Evolutionary conservation across 2,888 invertebrate species (phyloP).

Genomic region (Meiosimyza platycephala): DNA sequence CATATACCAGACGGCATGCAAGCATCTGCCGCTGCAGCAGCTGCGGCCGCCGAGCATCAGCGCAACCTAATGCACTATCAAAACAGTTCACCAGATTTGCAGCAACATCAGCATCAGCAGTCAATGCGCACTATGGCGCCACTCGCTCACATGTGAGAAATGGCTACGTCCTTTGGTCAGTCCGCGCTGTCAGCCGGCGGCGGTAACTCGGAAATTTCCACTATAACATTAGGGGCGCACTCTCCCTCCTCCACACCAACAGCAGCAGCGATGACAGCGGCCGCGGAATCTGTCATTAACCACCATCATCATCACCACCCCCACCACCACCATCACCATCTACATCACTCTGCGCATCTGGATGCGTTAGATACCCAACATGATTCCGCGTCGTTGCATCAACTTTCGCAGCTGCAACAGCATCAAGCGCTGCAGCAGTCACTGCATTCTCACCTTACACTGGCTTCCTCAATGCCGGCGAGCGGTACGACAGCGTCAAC

Average conservation of each 20-base stretch:
- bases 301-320: conserved; percentile 47
- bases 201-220: conserved; percentile 33
- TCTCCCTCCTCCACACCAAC: conserved; percentile 42
- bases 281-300: conserved; percentile 40
- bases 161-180: conserved; percentile 65
- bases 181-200: conserved; percentile 47
- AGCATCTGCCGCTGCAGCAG: conserved; percentile 69
- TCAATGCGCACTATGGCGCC: conserved; percentile 67
- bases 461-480: conserved; percentile 19
- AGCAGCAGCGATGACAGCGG: conserved; percentile 40
- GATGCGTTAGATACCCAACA: conserved; percentile 23
- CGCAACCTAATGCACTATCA: conserved; percentile 67
- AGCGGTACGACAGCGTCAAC: conserved; percentile 34
- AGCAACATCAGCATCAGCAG: conserved; percentile 66
- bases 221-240: conserved; percentile 22
- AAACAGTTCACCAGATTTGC: conserved; percentile 65
- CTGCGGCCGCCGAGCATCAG: conserved; percentile 60
- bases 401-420: conserved; percentile 38
- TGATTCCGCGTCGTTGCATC: conserved; percentile 17
- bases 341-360: conserved; percentile 30
- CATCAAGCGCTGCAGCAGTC: conserved; percentile 34
- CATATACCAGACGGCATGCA: conserved; percentile 74
- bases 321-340: conserved; percentile 41
- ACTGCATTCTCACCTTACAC: conserved; percentile 34
- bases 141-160: conserved; percentile 68